These are phyloP conservation scores for Tetranychus truncatus DNA, from an alignment of 2,888 invertebrate genomes.

Conservation along the genomic window DNA sequence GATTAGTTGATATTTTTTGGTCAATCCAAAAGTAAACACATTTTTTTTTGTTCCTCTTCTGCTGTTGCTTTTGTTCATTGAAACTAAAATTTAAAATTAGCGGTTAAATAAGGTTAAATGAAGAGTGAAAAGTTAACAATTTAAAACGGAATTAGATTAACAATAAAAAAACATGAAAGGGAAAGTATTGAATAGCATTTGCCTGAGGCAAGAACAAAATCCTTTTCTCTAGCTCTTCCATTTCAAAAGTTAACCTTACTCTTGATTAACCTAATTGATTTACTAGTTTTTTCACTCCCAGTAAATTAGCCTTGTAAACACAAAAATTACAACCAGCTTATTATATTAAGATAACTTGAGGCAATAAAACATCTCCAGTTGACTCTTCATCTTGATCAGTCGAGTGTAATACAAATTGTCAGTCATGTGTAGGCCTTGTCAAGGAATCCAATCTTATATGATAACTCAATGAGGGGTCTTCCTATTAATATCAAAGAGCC, in stretches of 20 bases:
- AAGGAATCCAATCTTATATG: background rate
- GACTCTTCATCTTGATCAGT: background rate
- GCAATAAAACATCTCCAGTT: background rate
- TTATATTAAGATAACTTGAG: background rate
- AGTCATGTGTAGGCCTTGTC: background rate
- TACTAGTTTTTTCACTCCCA: background rate
- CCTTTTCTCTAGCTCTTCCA: background rate
- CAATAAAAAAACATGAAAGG: background rate
- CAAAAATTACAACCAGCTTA: background rate
- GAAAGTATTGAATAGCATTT: background rate
- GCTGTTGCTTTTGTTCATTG: background rate
- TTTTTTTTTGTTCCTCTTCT: background rate
- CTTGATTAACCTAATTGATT: background rate
- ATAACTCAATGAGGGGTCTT: background rate
- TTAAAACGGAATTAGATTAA: background rate
- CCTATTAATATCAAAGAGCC: background rate
- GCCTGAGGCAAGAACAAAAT: background rate
- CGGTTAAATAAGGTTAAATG: background rate
- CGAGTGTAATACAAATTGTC: slow-evolving; percentile 1
- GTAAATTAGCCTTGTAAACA: slow-evolving; percentile 1
- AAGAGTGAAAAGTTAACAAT: background rate
- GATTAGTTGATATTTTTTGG: too few relatives aligned
- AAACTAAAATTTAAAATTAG: background rate
- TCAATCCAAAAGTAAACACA: too few relatives aligned
- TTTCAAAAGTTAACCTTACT: background rate